Percentiles rank a stretch among this genome's conserved stretches.
phyloP scores from a whole-genome alignment of 2,888 invertebrate species.

The Deilephila porcellus region DNA sequence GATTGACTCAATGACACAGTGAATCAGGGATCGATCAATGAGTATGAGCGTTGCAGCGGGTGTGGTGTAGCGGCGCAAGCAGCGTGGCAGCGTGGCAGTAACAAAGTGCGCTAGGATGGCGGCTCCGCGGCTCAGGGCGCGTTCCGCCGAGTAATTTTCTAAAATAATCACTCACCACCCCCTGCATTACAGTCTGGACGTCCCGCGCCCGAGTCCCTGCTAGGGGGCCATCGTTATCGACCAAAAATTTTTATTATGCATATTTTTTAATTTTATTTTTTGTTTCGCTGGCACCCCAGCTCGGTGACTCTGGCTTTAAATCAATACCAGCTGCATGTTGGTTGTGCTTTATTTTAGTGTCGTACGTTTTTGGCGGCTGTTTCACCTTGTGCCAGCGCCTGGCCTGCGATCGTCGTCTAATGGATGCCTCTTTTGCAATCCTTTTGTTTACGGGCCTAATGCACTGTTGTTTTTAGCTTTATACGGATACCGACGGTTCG shows the following conservation, averaged over 20 bases:
- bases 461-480: conserved; percentile 38
- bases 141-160: conserved; percentile 42
- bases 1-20: background rate
- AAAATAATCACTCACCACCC: conserved; percentile 59
- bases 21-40: background rate
- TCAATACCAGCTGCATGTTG: conserved; percentile 49
- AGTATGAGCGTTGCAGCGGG: background rate
- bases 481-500: conserved; percentile 16
- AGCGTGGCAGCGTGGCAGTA: background rate
- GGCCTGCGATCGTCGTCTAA: conserved; percentile 40
- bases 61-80: background rate
- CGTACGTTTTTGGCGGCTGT: conserved; percentile 38
- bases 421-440: conserved; percentile 42
- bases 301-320: conserved; percentile 47
- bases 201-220: conserved; percentile 46
- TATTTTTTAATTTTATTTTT: conserved; percentile 82
- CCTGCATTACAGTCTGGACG: conserved; percentile 62
- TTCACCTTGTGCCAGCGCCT: conserved; percentile 36
- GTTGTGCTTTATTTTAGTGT: conserved; percentile 42
- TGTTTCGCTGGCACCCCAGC: conserved; percentile 58
- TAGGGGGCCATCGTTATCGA: conserved; percentile 71
- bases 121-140: conserved; percentile 10
- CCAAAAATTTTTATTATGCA: conserved; percentile 79
- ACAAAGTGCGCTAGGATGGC: background rate
- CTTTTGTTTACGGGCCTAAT: conserved; percentile 44